Base-by-base conservation (phyloP, 2,888 invertebrate species). In the Resseliella maxima region DNA sequence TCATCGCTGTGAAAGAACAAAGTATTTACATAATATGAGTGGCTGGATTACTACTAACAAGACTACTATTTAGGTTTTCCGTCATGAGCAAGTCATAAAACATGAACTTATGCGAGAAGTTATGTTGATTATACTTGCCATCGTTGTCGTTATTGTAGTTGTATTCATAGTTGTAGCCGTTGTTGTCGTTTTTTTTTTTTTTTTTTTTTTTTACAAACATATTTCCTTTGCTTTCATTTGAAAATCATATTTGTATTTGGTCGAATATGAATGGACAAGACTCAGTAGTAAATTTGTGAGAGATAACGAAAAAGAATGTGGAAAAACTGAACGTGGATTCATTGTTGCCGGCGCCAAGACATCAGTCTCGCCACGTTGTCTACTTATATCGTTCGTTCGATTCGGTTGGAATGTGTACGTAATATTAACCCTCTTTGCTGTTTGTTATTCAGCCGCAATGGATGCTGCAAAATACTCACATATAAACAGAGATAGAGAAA, bases 331-430 rank as follows among this genome's bases (percentile, higher is more conserved):
- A 72, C 31, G 83, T 5, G 24, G 38, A 83, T n/a, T 83, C 81
- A 38, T 38, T 12, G 24, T 85, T 45, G 85, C 24, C 85, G 85
- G 45, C 85, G 85, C 85, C 45, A 85, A 45, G 85, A 85, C 46
- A 45, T 45, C 41, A 85, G 85, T 85, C 85, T 85, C 85, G 85
- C 45, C 85, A 85, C 31, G 45, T 85, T 85, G 85, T 85, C 85
- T 85, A n/a, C 45, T 45, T 5, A 85, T 24, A 36, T 81, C 36
- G 64, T n/a, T 35, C 59, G 41, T 5, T 64, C 27, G 64, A 5
- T 15, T 72, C 31, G 72, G 3, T 35, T 27, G 24, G 72, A 18
- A 72, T 36, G 72, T 21, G 64, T 64, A 27, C 24, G 41, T 38
- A 24, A 46, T 45, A 45, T 45, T 46, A 41, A 85, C 45, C 85